These are phyloP conservation scores for Enteromius fasciolatus DNA, from an alignment of 2,797 vertebrate species.

Conservation along the genomic window DNA sequence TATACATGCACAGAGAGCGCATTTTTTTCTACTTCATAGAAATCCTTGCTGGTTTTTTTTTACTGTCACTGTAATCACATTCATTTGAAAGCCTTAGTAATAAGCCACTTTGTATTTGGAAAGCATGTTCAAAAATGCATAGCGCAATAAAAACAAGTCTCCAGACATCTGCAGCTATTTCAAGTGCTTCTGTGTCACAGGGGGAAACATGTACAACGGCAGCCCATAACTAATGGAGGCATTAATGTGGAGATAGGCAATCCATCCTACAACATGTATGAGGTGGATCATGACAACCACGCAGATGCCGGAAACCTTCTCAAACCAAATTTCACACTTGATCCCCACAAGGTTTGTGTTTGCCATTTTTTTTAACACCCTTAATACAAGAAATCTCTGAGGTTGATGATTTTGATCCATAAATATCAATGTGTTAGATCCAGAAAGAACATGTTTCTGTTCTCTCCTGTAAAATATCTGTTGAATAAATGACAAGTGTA, in stretches of 20 bases:
- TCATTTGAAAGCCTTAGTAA: neutral
- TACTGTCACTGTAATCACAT: neutral
- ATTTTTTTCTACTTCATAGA: neutral
- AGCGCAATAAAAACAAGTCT: neutral
- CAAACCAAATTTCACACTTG: constrained; percentile 92
- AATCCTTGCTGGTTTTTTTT: neutral
- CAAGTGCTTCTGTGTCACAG: constrained; percentile 69
- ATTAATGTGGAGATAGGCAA: constrained; percentile 99
- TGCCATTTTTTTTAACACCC: neutral
- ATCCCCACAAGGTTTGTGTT: constrained; percentile 89
- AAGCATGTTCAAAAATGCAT: neutral
- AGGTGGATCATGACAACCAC: constrained; percentile 94
- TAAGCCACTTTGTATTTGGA: neutral
- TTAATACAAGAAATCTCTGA: neutral
- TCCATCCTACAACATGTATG: constrained; percentile 99
- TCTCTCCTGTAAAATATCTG: constrained; percentile 8
- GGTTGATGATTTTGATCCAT: neutral
- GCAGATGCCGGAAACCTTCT: constrained; percentile 90
- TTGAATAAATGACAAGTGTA: constrained; percentile 2
- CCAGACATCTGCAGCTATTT: neutral
- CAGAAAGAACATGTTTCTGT: constrained; percentile 1
- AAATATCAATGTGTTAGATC: neutral
- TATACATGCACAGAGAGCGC: neutral
- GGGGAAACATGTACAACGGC: constrained; percentile 94
- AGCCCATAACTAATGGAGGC: constrained; percentile 96